A percentile compares a stretch with the other conserved stretches of the same genome.
Evolutionary conservation across 2,888 invertebrate genomes (phyloP).

Genomic region (Carpatolechia fugitivella): DNA sequence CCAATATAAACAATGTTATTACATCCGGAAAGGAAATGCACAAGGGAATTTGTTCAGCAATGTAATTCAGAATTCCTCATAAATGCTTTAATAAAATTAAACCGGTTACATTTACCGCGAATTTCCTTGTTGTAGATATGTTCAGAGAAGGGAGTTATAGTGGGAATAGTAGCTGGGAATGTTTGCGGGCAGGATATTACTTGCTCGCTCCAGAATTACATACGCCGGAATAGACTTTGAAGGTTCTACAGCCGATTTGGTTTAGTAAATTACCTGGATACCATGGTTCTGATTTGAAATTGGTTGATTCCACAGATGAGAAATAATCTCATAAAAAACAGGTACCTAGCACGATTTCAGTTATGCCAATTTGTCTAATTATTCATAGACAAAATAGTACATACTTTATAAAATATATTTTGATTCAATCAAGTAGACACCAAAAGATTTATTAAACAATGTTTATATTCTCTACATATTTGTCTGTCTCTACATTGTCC

Average conservation of each 20-base stretch:
- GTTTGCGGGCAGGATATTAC: slow-evolving; percentile 9
- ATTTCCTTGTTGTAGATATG: slow-evolving; percentile 8
- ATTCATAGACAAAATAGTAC: too few relatives aligned
- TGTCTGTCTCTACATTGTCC: too few relatives aligned
- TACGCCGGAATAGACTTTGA: not conserved
- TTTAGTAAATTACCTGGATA: not conserved
- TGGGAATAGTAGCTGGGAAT: not conserved
- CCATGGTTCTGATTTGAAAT: not conserved
- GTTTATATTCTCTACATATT: too few relatives aligned
- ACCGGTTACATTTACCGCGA: not conserved
- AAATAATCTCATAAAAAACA: not conserved
- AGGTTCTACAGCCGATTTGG: not conserved
- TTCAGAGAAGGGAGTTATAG: not conserved
- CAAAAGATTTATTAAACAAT: too few relatives aligned
- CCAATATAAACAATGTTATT: too few relatives aligned
- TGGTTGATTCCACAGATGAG: not conserved
- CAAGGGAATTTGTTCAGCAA: not conserved
- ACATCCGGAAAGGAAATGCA: not conserved
- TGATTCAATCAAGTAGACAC: too few relatives aligned
- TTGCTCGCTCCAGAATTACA: not conserved
- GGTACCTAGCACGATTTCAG: too few relatives aligned
- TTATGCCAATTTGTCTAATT: too few relatives aligned
- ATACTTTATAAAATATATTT: too few relatives aligned
- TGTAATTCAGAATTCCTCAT: not conserved
- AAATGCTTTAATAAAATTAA: slow-evolving; percentile 7